Conservation (phyloP, 2,888 invertebrate species). For the Andrena praecox region DNA sequence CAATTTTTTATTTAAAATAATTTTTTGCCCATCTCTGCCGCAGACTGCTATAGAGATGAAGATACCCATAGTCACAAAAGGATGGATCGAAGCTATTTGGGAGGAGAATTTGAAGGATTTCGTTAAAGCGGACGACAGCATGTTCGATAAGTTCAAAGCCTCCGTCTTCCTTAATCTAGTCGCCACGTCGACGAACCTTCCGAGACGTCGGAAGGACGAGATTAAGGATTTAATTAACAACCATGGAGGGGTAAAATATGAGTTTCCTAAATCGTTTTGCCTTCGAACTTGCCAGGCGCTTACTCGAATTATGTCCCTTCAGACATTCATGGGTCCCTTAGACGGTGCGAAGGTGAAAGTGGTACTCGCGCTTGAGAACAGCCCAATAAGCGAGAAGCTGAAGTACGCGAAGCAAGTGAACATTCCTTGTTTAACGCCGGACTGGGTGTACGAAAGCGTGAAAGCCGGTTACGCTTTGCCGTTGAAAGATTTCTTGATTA, state of each 20-base stretch:
- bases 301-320: slow-evolving; percentile 62
- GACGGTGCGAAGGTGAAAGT: slow-evolving; percentile 87
- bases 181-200: slow-evolving; percentile 92
- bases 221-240: slow-evolving; percentile 89
- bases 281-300: slow-evolving; percentile 14
- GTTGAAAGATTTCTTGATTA: slow-evolving; percentile 87
- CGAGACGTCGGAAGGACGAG: slow-evolving; percentile 87
- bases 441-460: slow-evolving; percentile 94
- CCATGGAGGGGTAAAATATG: slow-evolving; percentile 88
- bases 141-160: slow-evolving; percentile 88
- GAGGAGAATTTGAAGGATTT: slow-evolving; percentile 88
- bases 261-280: slow-evolving; percentile 18
- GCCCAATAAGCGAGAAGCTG: slow-evolving; percentile 89
- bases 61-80: slow-evolving; percentile 89
- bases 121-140: slow-evolving; percentile 88
- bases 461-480: slow-evolving; percentile 90
- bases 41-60: slow-evolving; percentile 90
- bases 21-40: too few relatives aligned
- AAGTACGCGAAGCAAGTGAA: slow-evolving; percentile 87
- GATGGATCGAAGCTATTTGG: slow-evolving; percentile 95
- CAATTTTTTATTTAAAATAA: too few relatives aligned
- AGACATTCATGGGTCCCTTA: slow-evolving; percentile 86
- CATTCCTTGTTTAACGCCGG: slow-evolving; percentile 90
- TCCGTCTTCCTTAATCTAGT: slow-evolving; percentile 92
- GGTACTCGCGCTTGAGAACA: slow-evolving; percentile 85